phyloP scores from a whole-genome alignment of 37 sponge, comb jelly and placozoan species.

The Eunapius fragilis region DNA sequence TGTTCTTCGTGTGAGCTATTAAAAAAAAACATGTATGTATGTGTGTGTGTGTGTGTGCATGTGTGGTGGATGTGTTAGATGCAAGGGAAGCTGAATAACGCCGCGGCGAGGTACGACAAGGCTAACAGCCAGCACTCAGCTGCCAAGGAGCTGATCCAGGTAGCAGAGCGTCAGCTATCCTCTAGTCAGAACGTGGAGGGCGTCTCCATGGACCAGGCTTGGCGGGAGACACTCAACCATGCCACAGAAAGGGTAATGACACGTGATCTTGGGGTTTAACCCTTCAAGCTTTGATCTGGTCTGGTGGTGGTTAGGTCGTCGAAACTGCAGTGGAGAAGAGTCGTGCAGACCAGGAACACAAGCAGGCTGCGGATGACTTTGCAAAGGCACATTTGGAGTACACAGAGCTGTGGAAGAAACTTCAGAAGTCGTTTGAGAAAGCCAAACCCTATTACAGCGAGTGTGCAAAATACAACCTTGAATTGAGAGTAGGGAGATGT shows the following conservation, averaged over 20 bases:
- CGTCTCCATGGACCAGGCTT: constrained; percentile 34
- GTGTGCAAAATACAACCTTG: not conserved
- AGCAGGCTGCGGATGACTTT: not conserved
- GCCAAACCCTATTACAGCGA: not conserved
- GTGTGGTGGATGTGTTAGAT: constrained; percentile 1
- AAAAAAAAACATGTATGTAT: no score
- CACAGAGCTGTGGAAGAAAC: not conserved
- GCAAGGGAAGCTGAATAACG: constrained; percentile 37
- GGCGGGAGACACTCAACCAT: constrained; percentile 68
- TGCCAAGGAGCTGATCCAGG: constrained; percentile 52
- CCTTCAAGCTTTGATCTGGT: not conserved
- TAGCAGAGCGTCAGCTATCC: constrained; percentile 38
- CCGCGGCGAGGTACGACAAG: constrained; percentile 41
- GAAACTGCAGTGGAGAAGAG: not conserved
- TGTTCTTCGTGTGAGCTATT: no score
- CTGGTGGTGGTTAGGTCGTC: not conserved
- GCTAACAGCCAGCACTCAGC: constrained; percentile 50
- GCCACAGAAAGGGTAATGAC: constrained; percentile 53
- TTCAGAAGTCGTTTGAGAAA: not conserved
- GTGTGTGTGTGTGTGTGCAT: not conserved
- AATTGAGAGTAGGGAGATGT: not conserved
- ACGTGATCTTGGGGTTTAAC: not conserved
- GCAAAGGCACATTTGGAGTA: not conserved
- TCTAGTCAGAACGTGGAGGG: not conserved
- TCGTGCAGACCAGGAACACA: not conserved